Conservation (phyloP, 2,797 vertebrate genomes). For the Vireo griseus region DNA sequence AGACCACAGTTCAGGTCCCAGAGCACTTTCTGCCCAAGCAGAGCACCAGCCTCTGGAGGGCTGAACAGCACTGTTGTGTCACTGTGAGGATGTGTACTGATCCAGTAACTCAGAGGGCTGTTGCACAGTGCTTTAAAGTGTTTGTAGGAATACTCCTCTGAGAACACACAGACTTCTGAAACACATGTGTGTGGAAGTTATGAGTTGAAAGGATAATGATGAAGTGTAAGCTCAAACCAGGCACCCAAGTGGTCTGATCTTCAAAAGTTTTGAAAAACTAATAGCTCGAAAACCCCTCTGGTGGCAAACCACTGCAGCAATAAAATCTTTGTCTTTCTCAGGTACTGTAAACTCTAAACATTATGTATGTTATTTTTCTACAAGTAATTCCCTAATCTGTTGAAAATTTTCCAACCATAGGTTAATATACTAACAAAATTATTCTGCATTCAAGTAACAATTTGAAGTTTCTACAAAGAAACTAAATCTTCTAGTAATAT, state of each 20-base stretch:
- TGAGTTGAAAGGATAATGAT: neutral
- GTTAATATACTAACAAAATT: neutral
- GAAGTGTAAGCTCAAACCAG: neutral
- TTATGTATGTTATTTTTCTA: neutral
- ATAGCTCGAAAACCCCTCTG: neutral
- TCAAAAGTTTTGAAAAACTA: neutral
- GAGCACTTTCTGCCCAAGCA: neutral
- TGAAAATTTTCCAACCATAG: neutral
- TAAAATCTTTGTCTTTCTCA: neutral
- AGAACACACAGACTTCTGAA: neutral
- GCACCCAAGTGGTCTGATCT: neutral
- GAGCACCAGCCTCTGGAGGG: neutral
- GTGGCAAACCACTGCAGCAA: neutral
- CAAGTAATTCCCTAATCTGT: neutral
- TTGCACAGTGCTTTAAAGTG: neutral
- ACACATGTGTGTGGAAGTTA: fast-evolving
- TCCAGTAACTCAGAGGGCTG: neutral
- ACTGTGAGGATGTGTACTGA: neutral
- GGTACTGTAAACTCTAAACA: neutral
- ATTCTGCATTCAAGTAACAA: neutral
- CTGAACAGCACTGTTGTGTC: fast-evolving
- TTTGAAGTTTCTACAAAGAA: neutral
- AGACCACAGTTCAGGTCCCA: neutral
- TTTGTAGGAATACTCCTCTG: neutral
- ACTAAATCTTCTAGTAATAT: neutral